Percentiles rank a stretch among this genome's conserved stretches.
Conservation (phyloP, 23 tunicate genomes). For the Trididemnum nubilum region DNA sequence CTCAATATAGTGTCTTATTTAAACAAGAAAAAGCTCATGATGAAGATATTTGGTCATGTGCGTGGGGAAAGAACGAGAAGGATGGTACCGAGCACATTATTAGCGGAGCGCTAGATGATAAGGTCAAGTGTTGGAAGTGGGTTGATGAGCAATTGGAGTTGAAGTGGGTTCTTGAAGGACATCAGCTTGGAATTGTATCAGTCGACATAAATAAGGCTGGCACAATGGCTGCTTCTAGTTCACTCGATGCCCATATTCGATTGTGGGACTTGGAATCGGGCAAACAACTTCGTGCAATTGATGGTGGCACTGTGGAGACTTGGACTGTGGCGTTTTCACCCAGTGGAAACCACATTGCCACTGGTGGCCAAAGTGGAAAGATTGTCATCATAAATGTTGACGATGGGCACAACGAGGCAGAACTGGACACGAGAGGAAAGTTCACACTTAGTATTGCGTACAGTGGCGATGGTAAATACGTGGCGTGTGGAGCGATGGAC, state of each 20-base stretch:
- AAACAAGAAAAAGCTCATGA: slow-evolving; percentile 98
- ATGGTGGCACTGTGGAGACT: slow-evolving; percentile 91
- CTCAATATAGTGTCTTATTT: slow-evolving; percentile 86
- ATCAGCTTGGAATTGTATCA: slow-evolving; percentile 91
- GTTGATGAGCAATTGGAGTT: slow-evolving; percentile 85
- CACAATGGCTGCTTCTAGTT: slow-evolving; percentile 92
- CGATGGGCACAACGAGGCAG: slow-evolving; percentile 83
- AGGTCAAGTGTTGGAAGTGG: slow-evolving; percentile 99
- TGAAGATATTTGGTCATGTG: slow-evolving; percentile 97
- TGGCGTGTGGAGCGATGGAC: slow-evolving; percentile 98
- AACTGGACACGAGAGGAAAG: slow-evolving; percentile 93
- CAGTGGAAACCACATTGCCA: slow-evolving; percentile 81
- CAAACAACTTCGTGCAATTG: slow-evolving; percentile 83
- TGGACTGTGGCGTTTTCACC: slow-evolving; percentile 97
- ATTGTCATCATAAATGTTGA: slow-evolving; percentile 73
- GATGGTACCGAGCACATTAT: slow-evolving; percentile 96
- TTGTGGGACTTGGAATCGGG: slow-evolving; percentile 96
- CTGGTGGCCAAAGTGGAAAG: slow-evolving; percentile 95
- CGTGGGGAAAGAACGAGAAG: slow-evolving; percentile 96
- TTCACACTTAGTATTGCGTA: slow-evolving; percentile 91
- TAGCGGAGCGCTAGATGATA: slow-evolving; percentile 94
- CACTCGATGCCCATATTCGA: slow-evolving; percentile 88
- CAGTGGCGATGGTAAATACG: slow-evolving; percentile 90
- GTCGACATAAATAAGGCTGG: slow-evolving; percentile 81
- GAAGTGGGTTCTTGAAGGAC: slow-evolving; percentile 93